Conservation (phyloP, 2,888 invertebrate species). For the Idaea dimidiata region DNA sequence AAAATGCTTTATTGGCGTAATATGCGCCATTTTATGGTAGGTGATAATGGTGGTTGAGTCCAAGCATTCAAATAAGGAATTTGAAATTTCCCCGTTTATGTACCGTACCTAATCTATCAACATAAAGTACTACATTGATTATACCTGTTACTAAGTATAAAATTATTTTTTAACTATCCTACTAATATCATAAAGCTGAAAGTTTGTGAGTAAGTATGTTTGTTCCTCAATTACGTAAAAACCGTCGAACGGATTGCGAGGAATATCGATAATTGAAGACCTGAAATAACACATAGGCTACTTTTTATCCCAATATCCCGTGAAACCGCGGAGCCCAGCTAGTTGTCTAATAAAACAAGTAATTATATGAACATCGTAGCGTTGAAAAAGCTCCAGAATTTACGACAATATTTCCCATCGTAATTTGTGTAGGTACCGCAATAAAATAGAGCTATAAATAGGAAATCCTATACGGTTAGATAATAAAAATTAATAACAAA, state of each 20-base stretch:
- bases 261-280: too few species aligned
- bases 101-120: not conserved
- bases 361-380: not conserved
- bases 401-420: constrained; percentile 5
- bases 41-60: constrained; percentile 34
- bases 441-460: constrained; percentile 9
- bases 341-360: not conserved
- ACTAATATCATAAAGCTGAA: too few species aligned
- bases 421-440: constrained; percentile 9
- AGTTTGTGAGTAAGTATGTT: too few species aligned
- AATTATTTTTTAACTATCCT: too few species aligned
- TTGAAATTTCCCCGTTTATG: constrained; percentile 17
- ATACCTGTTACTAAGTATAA: not conserved
- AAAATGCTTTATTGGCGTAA: constrained; percentile 55
- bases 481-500: constrained; percentile 64
- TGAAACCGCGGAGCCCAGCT: too few species aligned
- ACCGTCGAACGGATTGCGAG: too few species aligned
- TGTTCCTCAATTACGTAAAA: too few species aligned
- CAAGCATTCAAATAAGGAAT: constrained; percentile 27
- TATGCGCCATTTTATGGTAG: constrained; percentile 42
- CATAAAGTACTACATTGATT: not conserved
- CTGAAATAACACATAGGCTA: too few species aligned
- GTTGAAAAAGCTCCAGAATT: not conserved
- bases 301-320: too few species aligned
- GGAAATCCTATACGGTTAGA: constrained; percentile 29